Evolutionary conservation across 2,888 invertebrate species (phyloP).

Genomic region (Drosophila nr. medialis): DNA sequence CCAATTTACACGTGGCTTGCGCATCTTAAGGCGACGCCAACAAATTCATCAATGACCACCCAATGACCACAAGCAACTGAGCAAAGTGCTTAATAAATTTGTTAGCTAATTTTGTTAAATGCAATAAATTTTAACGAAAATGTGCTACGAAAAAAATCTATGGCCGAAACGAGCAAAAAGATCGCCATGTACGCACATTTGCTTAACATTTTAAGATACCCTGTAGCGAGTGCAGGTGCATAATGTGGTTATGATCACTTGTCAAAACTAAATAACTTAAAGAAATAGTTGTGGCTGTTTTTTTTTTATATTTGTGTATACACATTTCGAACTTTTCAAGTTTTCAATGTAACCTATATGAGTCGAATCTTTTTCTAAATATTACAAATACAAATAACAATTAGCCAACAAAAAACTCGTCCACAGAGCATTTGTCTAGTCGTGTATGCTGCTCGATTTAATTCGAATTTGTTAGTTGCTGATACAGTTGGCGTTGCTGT

Average conservation of each 20-base stretch:
- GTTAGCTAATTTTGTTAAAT: constrained; percentile 80
- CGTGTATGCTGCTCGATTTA: background rate
- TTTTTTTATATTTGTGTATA: background rate
- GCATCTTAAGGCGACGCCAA: constrained; percentile 15
- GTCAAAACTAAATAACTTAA: background rate
- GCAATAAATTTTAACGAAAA: constrained; percentile 81
- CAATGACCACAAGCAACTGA: constrained; percentile 32
- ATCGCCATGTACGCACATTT: constrained; percentile 61
- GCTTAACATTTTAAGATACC: constrained; percentile 52
- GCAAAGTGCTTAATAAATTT: constrained; percentile 80
- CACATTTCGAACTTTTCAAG: background rate
- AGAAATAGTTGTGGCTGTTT: background rate
- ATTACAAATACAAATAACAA: background rate
- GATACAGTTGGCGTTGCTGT: constrained; percentile 3
- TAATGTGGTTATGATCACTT: background rate
- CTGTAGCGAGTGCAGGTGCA: constrained; percentile 7
- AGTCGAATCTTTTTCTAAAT: background rate
- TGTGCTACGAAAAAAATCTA: constrained; percentile 67
- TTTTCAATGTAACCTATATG: background rate
- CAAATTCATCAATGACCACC: constrained; percentile 69
- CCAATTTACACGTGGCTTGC: constrained; percentile 70
- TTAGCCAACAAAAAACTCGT: background rate
- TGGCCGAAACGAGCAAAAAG: constrained; percentile 32
- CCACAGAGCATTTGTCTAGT: constrained; percentile 26
- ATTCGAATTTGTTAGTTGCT: constrained; percentile 34